Evolutionary conservation across 2,888 invertebrate genomes (phyloP).

Genomic region (Lasioglossum calceatum): DNA sequence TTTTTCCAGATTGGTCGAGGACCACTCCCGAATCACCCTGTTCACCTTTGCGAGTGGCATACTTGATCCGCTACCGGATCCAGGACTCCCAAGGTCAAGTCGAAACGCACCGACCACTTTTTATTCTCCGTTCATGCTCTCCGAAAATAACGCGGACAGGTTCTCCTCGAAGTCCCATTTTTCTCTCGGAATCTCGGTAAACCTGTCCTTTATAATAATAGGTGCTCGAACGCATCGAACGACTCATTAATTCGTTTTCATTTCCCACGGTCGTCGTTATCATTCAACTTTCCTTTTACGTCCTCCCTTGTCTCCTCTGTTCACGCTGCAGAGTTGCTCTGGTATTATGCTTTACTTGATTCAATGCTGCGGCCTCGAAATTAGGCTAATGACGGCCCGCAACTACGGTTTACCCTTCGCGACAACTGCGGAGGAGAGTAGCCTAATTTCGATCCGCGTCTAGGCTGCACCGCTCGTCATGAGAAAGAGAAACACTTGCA

Average conservation of each 20-base stretch:
- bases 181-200: neutral
- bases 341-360: neutral
- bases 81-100: conserved; percentile 37
- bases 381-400: neutral
- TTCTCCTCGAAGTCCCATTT: neutral
- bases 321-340: neutral
- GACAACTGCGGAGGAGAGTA: neutral
- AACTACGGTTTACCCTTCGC: neutral
- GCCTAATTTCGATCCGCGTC: neutral
- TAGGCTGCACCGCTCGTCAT: no score
- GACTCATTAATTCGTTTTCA: neutral
- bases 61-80: conserved; percentile 13
- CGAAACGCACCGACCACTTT: conserved; percentile 12
- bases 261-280: neutral
- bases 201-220: neutral
- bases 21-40: conserved; percentile 29
- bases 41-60: conserved; percentile 43
- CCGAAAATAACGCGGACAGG: conserved; percentile 13
- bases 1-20: neutral
- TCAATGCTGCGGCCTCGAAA: neutral
- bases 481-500: no score
- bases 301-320: neutral
- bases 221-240: neutral
- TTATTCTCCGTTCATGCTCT: conserved; percentile 4
- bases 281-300: neutral